These are phyloP conservation scores for Danaus chrysippus DNA, from an alignment of 2,888 invertebrate genomes.

Conservation along the genomic window DNA sequence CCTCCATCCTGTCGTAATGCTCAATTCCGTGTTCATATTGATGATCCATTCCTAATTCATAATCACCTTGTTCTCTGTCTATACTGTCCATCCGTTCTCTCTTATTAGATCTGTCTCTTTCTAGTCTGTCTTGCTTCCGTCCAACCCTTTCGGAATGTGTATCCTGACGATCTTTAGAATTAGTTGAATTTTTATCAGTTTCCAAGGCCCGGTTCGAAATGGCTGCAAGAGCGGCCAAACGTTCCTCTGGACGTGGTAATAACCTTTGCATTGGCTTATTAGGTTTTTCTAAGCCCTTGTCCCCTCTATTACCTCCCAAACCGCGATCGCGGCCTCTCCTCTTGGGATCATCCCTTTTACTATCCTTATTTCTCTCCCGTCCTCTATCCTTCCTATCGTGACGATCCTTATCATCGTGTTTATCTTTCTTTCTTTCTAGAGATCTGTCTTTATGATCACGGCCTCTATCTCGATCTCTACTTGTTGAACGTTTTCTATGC, in stretches of 20 bases:
- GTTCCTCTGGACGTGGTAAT: conserved; percentile 81
- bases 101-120: conserved; percentile 75
- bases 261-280: conserved; percentile 81
- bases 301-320: conserved; percentile 63
- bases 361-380: conserved; percentile 80
- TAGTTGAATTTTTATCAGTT: conserved; percentile 66
- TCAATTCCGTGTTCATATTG: conserved; percentile 74
- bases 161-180: conserved; percentile 71
- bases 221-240: conserved; percentile 79
- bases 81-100: conserved; percentile 69
- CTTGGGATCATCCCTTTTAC: conserved; percentile 74
- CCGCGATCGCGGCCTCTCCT: conserved; percentile 72
- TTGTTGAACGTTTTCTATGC: conserved; percentile 62
- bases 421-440: conserved; percentile 72
- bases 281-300: conserved; percentile 81
- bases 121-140: conserved; percentile 69
- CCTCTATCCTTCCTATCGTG: conserved; percentile 85
- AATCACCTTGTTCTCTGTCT: conserved; percentile 72
- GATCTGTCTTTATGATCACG: conserved; percentile 73
- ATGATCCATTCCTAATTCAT: conserved; percentile 66
- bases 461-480: conserved; percentile 76
- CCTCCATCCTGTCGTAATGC: conserved; percentile 70
- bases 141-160: conserved; percentile 69
- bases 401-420: conserved; percentile 78
- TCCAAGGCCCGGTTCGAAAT: conserved; percentile 71